Base-by-base conservation (phyloP, 2,113 vertebrate genomes). In the Smithornis capensis region DNA sequence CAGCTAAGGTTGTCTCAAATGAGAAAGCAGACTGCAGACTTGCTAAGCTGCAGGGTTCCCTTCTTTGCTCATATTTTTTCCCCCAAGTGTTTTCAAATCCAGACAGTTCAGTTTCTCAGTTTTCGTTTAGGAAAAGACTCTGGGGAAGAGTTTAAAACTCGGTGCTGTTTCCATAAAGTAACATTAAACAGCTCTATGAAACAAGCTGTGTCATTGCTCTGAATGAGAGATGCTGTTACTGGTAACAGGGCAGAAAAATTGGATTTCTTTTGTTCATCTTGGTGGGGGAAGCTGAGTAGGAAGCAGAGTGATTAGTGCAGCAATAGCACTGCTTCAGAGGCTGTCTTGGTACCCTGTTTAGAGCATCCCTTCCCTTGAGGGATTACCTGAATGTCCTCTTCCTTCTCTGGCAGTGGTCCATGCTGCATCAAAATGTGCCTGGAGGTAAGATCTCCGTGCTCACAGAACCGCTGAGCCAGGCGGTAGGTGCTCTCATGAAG, bases 401-500 rank as follows among this genome's bases (percentile, higher is more conserved):
- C 98, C 92, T 97, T 98, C 19, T 98, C 98, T 0, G 99, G 99
- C 97, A 99, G 98, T 1, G 94, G 86, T 23, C 98, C 98, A 1
- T 98, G 98, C 75, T 99, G 98, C 63, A 96, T 96, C 95, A 96
- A 92, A 57, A 98, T 95, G 85, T 98, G 98, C 44, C 98, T 98
- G 18, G 97, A 98, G 53, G 98, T 91, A 23, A 96, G 97, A n/a
- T 95, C 96, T 10, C 96, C 95, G 1, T 98, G 97, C 27, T 98
- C 97, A 47, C 98, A 98, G 95, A 99, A 99, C 95, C 98, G 98
- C 95, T 98, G 98, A 11, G 98, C 98, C 97, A 99, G 98, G 94
- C 97, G 89, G 87, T 99, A 99, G 71, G 99, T 98, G 44, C 96
- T 98, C 89, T 99, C 98, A 2, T 99, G 99, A 67, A 99, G 97